Base-by-base conservation (phyloP, 1,140 invertebrate genomes). In the Piezodorus guildinii region DNA sequence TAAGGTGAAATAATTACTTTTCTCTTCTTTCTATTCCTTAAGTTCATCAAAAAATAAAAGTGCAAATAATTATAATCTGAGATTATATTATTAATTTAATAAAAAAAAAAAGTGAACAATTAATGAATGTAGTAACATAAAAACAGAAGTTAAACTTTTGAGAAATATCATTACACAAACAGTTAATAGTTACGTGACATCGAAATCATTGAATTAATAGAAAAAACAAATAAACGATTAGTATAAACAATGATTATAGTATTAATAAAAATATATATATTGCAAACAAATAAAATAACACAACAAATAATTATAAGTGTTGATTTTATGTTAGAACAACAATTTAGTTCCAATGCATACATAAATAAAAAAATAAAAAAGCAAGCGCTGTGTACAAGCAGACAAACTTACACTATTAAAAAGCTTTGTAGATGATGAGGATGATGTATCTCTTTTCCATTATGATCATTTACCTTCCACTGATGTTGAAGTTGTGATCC, bases 381-480 rank as follows among this genome's bases (percentile, higher is more conserved):
- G 49, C 25, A 63, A 17, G 46, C 46, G 46, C 54, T 58, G 45
- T 39, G 46, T 30, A 58, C 62, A 63, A 62, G 61, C 61, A 52
- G 15, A 27, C 43, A 65, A 51, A 45, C 30, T 64, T 59, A 64
- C 45, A 44, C 63, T 39, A 64, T 56, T 46, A 45, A 44, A 62
- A 49, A 52, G 62, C 43, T 52, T 49, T 62, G 49, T 3, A 49
- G 17, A 19, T 17, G 46, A 62, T 60, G 30, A 19, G 27, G 43
- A 44, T 60, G 30, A 43, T 60, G 30, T n/a, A 21, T 39, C 39
- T 60, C 58, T 43, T 34, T 60, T 60, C 25, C 58, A 25, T 39
- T 64, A 66, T 68, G 58, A 46, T 67, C 65, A 67, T 66, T 71
- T 71, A 71, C 70, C 70, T 71, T 71, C 70, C 63, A 69, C 66